Evolutionary conservation across 2,113 vertebrate species (phyloP).

Genomic region (Bombycilla garrulus): DNA sequence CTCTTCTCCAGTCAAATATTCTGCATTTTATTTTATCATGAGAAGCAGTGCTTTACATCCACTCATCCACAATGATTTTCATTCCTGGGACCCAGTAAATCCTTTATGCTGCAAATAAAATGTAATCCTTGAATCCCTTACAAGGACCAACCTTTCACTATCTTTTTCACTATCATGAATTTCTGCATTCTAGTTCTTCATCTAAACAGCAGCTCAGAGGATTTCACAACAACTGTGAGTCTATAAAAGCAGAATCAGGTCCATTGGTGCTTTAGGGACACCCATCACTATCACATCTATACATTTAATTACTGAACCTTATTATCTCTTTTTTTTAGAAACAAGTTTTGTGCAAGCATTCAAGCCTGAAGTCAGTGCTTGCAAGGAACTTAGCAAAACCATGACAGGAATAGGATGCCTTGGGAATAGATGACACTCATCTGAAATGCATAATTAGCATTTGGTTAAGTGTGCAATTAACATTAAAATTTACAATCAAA

Average conservation of each 20-base stretch:
- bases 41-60: background rate
- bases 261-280: background rate
- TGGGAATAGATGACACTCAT: slow-evolving; percentile 44
- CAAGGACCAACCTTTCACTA: background rate
- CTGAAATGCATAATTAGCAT: slow-evolving; percentile 51
- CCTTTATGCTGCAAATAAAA: background rate
- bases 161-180: background rate
- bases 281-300: background rate
- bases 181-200: background rate
- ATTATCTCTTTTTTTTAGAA: background rate
- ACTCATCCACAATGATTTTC: background rate
- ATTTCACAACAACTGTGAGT: background rate
- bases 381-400: slow-evolving; percentile 4
- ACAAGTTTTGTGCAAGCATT: background rate
- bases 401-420: slow-evolving; percentile 1
- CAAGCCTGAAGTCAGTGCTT: background rate
- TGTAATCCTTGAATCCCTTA: background rate
- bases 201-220: background rate
- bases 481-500: slow-evolving; percentile 57
- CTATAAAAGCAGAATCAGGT: background rate
- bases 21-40: background rate
- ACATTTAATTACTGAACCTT: background rate
- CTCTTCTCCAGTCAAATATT: background rate
- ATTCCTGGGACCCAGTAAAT: background rate
- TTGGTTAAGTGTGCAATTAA: slow-evolving; percentile 52